A percentile compares a stretch with the other conserved stretches of the same genome.
phyloP scores from a whole-genome alignment of 92 coral and sea anemone species.

The Metridium senile region DNA sequence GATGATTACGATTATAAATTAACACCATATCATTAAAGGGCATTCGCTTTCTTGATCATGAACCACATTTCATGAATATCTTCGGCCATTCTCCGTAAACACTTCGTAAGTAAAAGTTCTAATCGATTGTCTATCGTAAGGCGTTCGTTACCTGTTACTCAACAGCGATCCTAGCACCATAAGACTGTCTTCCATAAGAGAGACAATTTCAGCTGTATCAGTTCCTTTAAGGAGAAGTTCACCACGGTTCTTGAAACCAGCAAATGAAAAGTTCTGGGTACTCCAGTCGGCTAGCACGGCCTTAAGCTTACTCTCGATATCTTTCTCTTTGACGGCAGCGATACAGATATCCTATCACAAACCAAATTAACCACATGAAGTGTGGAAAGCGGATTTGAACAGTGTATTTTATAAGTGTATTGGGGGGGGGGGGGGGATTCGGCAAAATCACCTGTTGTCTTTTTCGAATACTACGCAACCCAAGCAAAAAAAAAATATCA shows the following conservation, averaged over 20 bases:
- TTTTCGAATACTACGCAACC: too few species aligned
- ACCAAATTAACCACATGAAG: too few species aligned
- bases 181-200: slow-evolving; percentile 98
- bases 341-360: slow-evolving; percentile 85
- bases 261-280: slow-evolving; percentile 88
- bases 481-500: too few species aligned
- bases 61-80: too few species aligned
- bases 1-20: too few species aligned
- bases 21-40: too few species aligned
- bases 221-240: slow-evolving; percentile 88
- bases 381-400: too few species aligned
- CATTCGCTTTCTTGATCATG: too few species aligned
- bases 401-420: too few species aligned
- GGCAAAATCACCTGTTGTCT: too few species aligned
- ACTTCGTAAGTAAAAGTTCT: background rate
- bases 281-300: slow-evolving; percentile 97
- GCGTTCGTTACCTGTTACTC: slow-evolving; percentile 84
- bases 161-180: slow-evolving; percentile 94
- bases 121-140: background rate
- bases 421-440: too few species aligned
- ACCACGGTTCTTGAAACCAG: slow-evolving; percentile 91
- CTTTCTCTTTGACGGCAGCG: slow-evolving; percentile 97
- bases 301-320: slow-evolving; percentile 93
- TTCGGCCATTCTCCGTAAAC: background rate
- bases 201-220: slow-evolving; percentile 95